Evolutionary conservation across 2,797 vertebrate genomes (phyloP).

Genomic region (Enteromius paludinosus): DNA sequence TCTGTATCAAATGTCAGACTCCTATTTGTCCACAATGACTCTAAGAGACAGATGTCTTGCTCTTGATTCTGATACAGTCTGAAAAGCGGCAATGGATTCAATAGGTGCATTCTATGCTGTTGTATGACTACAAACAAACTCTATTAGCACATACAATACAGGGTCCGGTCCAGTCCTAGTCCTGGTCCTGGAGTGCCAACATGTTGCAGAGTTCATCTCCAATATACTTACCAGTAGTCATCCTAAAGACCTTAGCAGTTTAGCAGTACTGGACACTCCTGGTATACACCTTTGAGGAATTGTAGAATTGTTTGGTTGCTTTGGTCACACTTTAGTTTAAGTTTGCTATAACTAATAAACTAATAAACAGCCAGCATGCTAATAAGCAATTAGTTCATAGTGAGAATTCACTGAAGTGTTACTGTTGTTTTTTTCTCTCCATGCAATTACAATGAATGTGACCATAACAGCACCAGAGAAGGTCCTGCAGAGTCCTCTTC

Average conservation of each 20-base stretch:
- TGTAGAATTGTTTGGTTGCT: neutral
- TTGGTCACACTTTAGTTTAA: neutral
- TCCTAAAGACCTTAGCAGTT: neutral
- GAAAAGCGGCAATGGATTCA: neutral
- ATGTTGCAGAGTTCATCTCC: neutral
- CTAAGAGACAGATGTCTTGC: neutral
- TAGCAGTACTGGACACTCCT: neutral
- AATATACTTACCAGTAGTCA: neutral
- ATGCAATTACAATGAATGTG: neutral
- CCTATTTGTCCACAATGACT: neutral
- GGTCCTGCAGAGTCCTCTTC: neutral
- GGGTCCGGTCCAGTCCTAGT: neutral
- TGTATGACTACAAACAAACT: neutral
- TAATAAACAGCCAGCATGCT: neutral
- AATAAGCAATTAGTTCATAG: neutral
- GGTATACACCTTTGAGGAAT: neutral
- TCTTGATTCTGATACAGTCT: neutral
- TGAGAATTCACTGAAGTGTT: neutral
- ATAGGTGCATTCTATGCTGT: neutral
- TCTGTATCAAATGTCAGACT: neutral
- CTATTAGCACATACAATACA: neutral
- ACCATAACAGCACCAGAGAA: neutral
- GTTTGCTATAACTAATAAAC: too few relatives aligned
- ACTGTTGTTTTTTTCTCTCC: neutral
- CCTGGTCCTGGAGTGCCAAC: neutral